Evolutionary conservation across 2,113 vertebrate species (phyloP), one percentile per base, ranked within the genome.

Genomic region (Sinocyclocheilus anshuiensis): DNA sequence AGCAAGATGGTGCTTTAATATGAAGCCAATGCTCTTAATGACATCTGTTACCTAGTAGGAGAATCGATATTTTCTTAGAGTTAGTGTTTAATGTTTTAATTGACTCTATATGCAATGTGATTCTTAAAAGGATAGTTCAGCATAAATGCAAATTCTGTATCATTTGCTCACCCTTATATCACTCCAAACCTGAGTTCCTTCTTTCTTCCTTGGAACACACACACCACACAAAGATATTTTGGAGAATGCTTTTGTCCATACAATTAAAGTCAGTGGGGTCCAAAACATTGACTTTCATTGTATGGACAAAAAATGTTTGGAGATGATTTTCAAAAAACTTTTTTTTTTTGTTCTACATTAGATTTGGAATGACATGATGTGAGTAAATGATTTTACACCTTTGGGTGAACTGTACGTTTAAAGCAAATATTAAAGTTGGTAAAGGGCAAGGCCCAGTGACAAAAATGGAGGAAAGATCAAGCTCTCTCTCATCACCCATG

Each of bases 401-500:
- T 48, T 45, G 24, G 42, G 9, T 18, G 1, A 81, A 80, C 55
- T 42, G 24, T 75, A 75, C 22, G 20, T 24, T 55, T 39, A 53
- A 33, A 59, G 4, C 9, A 72, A 42, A 22, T 42, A 42, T 50
- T 84, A 6, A 76, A 75, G 45, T n/a, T 15, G 53, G 12, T 79
- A 86, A 48, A 83, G 1, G 36, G 7, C 8, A 59, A 59, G 57
- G 79, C 76, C 50, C 72, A 85, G 36, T 71, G 29, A 42, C 55
- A 67, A 53, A 67, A 71, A 87, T 57, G 72, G 80, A 69, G 78
- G 45, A 81, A 85, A 87, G 69, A 89, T 89, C 92, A 94, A 88
- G 91, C 93, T 92, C 96, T 97, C 97, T 96, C 97, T 97, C 97
- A 97, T 95, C 96, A 96, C 95, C 96, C 96, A 95, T 96, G 95